Percentiles rank a stretch among this genome's conserved stretches.
Evolutionary conservation across 92 coral and sea anemone species (phyloP).

Genomic region (Isaurus tuberculatus): DNA sequence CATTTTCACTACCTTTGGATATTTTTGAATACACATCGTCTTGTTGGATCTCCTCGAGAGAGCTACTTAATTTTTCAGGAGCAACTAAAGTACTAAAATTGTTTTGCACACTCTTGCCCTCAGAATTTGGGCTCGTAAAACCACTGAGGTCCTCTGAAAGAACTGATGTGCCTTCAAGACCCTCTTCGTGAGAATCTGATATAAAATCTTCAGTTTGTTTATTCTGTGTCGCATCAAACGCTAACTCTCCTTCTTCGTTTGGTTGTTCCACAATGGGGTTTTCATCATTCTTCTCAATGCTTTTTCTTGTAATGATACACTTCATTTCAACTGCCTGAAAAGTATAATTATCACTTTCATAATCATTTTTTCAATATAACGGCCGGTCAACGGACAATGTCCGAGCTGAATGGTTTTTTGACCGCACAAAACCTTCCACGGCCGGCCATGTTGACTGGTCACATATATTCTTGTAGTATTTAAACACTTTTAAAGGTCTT

Average conservation of each 20-base stretch:
- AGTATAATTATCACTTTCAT: not conserved
- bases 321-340: constrained; percentile 27
- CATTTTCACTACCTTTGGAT: not conserved
- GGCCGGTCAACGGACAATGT: no score
- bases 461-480: no score
- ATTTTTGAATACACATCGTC: not conserved
- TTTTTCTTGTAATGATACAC: constrained; percentile 1
- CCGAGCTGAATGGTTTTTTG: no score
- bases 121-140: not conserved
- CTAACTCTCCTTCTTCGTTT: not conserved
- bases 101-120: no score
- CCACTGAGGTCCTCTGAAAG: not conserved
- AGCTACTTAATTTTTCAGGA: not conserved
- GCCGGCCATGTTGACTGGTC: no score
- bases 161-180: not conserved
- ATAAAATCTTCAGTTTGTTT: not conserved
- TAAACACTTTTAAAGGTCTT: no score
- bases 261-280: not conserved
- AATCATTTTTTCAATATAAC: not conserved
- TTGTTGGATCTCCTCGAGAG: not conserved
- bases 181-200: not conserved
- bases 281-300: not conserved
- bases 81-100: not conserved
- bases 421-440: no score
- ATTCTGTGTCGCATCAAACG: not conserved